Percentiles rank a stretch among this genome's conserved stretches.
phyloP scores from a whole-genome alignment of 2,797 vertebrate genomes.

The Sciurus vulgaris region DNA sequence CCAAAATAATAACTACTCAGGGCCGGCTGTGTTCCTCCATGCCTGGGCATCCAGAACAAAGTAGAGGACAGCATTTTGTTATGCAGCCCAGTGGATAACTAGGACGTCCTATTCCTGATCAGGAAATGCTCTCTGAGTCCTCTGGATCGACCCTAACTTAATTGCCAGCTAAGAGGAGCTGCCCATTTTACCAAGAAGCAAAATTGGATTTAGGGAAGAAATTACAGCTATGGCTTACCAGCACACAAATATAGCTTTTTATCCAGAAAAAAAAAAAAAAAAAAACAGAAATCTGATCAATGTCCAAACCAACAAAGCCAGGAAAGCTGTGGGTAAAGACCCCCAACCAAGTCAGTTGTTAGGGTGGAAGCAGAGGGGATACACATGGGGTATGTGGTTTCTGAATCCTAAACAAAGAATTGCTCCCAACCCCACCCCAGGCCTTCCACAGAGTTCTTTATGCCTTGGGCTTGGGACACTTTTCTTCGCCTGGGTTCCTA shows the following conservation, averaged over 20 bases:
- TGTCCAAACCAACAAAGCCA: background rate
- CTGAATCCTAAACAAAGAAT: background rate
- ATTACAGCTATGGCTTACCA: background rate
- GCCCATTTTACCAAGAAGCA: conserved; percentile 2
- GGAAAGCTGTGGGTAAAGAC: background rate
- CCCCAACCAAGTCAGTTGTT: background rate
- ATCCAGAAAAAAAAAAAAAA: background rate
- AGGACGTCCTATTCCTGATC: conserved; percentile 55
- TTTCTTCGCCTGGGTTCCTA: background rate
- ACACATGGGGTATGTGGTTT: background rate
- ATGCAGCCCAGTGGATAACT: conserved; percentile 59
- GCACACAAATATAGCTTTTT: conserved; percentile 20
- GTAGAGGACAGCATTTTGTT: background rate
- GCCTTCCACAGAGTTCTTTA: background rate
- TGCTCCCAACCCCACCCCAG: background rate
- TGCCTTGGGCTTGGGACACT: background rate
- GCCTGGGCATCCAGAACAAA: conserved; percentile 27
- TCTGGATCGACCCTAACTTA: background rate
- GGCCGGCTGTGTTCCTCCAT: background rate
- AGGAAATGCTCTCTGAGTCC: conserved; percentile 26
- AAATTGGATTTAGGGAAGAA: background rate
- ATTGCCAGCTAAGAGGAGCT: background rate
- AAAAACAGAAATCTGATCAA: conserved; percentile 7
- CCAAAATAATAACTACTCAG: conserved; percentile 58
- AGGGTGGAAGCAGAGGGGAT: background rate